phyloP scores from a whole-genome alignment of 2,888 invertebrate genomes.

The Drosophila vallismaia region DNA sequence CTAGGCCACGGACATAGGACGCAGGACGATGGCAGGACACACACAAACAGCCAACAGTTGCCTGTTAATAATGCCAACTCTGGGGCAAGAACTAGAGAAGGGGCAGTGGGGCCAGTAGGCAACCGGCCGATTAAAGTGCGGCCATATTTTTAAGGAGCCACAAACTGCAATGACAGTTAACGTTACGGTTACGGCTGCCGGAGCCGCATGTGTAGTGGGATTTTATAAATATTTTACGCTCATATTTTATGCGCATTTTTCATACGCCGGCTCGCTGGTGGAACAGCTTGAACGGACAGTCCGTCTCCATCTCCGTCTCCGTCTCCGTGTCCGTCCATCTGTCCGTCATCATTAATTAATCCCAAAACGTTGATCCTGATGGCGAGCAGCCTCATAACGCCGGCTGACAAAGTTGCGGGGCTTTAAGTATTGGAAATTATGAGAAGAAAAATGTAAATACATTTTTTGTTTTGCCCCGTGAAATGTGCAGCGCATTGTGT shows the following conservation, averaged over 20 bases:
- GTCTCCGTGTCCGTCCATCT: background rate
- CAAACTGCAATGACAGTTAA: conserved; percentile 55
- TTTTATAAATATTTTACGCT: conserved; percentile 47
- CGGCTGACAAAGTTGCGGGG: conserved; percentile 1
- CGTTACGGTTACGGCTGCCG: conserved; percentile 16
- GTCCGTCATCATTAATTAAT: conserved; percentile 51
- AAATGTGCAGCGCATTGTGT: conserved; percentile 20
- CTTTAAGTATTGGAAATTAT: conserved; percentile 17
- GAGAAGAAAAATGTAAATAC: conserved; percentile 5
- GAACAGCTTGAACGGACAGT: conserved; percentile 36
- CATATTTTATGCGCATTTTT: conserved; percentile 53
- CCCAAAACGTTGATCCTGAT: conserved; percentile 43
- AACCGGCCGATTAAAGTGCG: conserved; percentile 28
- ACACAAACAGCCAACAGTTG: conserved; percentile 15
- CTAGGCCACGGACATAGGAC: conserved; percentile 41
- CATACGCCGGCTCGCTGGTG: conserved; percentile 22
- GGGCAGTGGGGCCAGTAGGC: background rate
- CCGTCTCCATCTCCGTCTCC: background rate
- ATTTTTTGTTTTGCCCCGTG: background rate
- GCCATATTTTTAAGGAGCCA: conserved; percentile 48
- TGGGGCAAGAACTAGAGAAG: background rate
- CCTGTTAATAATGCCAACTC: conserved; percentile 44
- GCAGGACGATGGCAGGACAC: conserved; percentile 33
- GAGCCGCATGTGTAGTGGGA: conserved; percentile 33
- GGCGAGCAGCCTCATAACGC: conserved; percentile 8